These are phyloP conservation scores for Patiria pectinifera DNA, from an alignment of 53 echinoderm and acorn worm genomes.

Conservation along the genomic window DNA sequence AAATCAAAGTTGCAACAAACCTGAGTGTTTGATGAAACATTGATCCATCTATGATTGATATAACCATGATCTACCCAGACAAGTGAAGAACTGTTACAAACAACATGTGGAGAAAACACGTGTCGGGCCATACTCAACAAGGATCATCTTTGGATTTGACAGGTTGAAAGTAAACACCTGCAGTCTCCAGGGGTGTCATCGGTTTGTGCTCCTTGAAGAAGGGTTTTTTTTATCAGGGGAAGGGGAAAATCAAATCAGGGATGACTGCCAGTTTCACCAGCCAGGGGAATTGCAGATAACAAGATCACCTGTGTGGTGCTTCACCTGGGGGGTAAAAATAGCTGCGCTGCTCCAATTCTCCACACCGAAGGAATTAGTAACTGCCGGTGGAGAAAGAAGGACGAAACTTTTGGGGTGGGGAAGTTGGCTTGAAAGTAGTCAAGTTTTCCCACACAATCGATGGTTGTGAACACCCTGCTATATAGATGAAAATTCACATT, in stretches of 20 bases:
- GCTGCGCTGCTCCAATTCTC: slow-evolving; percentile 12
- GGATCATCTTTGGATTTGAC: slow-evolving; percentile 5
- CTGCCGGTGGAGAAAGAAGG: slow-evolving; percentile 38
- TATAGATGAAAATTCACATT: background rate
- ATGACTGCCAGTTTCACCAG: slow-evolving; percentile 34
- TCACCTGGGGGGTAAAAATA: slow-evolving; percentile 57
- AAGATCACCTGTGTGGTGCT: slow-evolving; percentile 45
- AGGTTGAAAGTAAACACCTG: slow-evolving; percentile 43
- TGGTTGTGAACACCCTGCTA: background rate
- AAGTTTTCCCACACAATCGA: slow-evolving; percentile 47
- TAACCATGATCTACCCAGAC: too few species aligned
- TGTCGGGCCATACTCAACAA: background rate
- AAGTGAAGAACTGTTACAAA: background rate
- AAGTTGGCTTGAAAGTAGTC: slow-evolving; percentile 48
- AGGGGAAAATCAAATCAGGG: slow-evolving; percentile 52
- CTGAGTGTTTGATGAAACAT: too few species aligned
- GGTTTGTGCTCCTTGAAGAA: slow-evolving; percentile 21
- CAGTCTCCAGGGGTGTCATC: slow-evolving; percentile 36
- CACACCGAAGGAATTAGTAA: slow-evolving; percentile 41
- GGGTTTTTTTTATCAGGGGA: slow-evolving; percentile 21
- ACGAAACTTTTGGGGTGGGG: background rate
- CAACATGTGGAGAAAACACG: background rate
- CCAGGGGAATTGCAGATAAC: slow-evolving; percentile 43
- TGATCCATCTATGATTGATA: too few species aligned
- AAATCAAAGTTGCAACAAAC: too few species aligned